These are phyloP conservation scores for Drosophila maculinotata DNA, from an alignment of 2,888 invertebrate genomes.

Conservation along the genomic window DNA sequence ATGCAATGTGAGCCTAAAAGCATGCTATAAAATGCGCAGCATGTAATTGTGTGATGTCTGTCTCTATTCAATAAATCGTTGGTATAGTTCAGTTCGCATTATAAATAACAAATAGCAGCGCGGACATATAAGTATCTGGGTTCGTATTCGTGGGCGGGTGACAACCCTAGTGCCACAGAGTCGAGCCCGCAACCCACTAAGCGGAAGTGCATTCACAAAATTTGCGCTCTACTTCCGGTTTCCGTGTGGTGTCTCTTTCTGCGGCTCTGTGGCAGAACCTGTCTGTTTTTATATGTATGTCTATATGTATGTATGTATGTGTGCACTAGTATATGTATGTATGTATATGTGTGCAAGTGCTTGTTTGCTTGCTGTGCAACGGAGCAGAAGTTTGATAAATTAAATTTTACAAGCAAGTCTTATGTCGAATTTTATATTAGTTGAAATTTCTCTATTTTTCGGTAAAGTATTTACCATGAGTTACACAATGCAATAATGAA, in stretches of 20 bases:
- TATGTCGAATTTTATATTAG: slow-evolving; percentile 43
- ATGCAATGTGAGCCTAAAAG: slow-evolving; percentile 6
- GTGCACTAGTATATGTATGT: background rate
- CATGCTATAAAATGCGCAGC: slow-evolving; percentile 15
- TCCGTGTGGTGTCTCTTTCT: slow-evolving; percentile 57
- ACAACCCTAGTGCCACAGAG: slow-evolving; percentile 6
- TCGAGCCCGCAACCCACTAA: slow-evolving; percentile 35
- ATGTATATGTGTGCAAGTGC: slow-evolving; percentile 12
- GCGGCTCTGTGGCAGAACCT: slow-evolving; percentile 3
- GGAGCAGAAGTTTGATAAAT: slow-evolving; percentile 73
- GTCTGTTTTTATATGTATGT: background rate
- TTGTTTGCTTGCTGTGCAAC: slow-evolving; percentile 50
- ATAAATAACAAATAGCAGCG: slow-evolving; percentile 43
- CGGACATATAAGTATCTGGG: slow-evolving; percentile 13
- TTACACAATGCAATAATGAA: slow-evolving; percentile 38
- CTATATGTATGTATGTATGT: slow-evolving; percentile 13
- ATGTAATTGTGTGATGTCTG: slow-evolving; percentile 38
- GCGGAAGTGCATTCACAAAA: slow-evolving; percentile 76
- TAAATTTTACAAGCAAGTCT: slow-evolving; percentile 51
- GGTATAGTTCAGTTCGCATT: slow-evolving; percentile 47
- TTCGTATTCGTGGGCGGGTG: background rate
- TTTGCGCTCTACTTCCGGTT: slow-evolving; percentile 74
- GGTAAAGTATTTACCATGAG: background rate
- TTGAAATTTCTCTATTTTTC: background rate
- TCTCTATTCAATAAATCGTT: slow-evolving; percentile 37